These are phyloP conservation scores for Adelges cooleyi DNA, from an alignment of 1,140 invertebrate species.

Conservation along the genomic window DNA sequence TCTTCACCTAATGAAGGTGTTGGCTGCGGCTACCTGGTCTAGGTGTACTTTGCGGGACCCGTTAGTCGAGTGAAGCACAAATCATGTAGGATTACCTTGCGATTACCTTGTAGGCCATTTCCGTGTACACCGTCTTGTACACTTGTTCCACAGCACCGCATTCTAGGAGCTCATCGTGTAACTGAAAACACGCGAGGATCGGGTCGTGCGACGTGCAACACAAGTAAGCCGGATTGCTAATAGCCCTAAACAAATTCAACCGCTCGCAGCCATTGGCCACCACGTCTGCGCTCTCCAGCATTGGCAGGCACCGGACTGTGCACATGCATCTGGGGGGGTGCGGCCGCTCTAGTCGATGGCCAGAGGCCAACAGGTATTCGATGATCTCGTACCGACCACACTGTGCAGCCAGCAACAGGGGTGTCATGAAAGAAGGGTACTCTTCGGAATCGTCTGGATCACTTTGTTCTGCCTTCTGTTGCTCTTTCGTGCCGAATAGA, in stretches of 20 bases:
- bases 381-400: conserved; percentile 58
- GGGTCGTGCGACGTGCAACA: conserved; percentile 53
- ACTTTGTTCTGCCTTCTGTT: too few species aligned
- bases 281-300: conserved; percentile 34
- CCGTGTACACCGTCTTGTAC: conserved; percentile 47
- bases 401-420: conserved; percentile 58
- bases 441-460: conserved; percentile 35
- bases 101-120: conserved; percentile 37
- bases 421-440: conserved; percentile 58
- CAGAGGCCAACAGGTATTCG: conserved; percentile 47
- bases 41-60: too few species aligned
- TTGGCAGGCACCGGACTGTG: conserved; percentile 42
- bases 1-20: too few species aligned
- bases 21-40: too few species aligned
- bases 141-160: conserved; percentile 44
- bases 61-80: too few species aligned
- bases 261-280: conserved; percentile 42
- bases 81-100: too few species aligned
- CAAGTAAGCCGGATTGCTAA: conserved; percentile 54
- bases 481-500: background rate
- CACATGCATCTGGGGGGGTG: conserved; percentile 52
- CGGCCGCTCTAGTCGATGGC: conserved; percentile 45
- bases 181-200: conserved; percentile 49
- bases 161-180: conserved; percentile 44
- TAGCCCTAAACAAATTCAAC: conserved; percentile 46